Percentiles rank a stretch among this genome's conserved stretches.
Evolutionary conservation across 2,888 invertebrate genomes (phyloP).

Genomic region (Eilema depressum): DNA sequence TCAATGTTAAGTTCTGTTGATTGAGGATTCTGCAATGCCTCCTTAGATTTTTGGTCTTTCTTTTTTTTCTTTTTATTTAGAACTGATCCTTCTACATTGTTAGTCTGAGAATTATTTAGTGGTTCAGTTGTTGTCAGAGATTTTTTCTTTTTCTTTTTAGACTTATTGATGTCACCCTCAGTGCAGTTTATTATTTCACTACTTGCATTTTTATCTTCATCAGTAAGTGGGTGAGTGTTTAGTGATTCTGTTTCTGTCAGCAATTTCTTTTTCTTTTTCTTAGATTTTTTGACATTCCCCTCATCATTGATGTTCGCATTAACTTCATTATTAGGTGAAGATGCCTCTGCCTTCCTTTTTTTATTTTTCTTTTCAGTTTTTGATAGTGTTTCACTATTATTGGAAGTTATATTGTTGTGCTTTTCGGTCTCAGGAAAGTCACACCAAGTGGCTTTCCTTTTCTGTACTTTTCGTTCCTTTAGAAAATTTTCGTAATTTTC

Average conservation of each 20-base stretch:
- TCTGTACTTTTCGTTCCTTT: slow-evolving; percentile 80
- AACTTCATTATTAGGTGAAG: neutral
- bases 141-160: slow-evolving; percentile 9
- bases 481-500: slow-evolving; percentile 84
- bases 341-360: slow-evolving; percentile 35
- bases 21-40: slow-evolving; percentile 20
- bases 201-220: neutral
- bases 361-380: slow-evolving; percentile 58
- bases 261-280: neutral
- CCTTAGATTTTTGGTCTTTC: slow-evolving; percentile 36
- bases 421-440: slow-evolving; percentile 78
- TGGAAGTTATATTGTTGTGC: slow-evolving; percentile 13
- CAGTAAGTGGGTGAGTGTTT: too few relatives aligned
- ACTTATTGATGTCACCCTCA: neutral
- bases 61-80: slow-evolving; percentile 38
- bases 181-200: neutral
- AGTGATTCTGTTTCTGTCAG: neutral
- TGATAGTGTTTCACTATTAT: slow-evolving; percentile 28
- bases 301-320: slow-evolving; percentile 2
- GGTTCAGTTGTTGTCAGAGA: slow-evolving; percentile 9
- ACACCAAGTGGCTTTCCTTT: slow-evolving; percentile 84
- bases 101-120: slow-evolving; percentile 16
- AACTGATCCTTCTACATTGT: slow-evolving; percentile 11
- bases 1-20: neutral
- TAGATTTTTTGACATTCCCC: neutral